Base-by-base conservation (phyloP, 2,113 vertebrate genomes). In the Plectropomus leopardus region DNA sequence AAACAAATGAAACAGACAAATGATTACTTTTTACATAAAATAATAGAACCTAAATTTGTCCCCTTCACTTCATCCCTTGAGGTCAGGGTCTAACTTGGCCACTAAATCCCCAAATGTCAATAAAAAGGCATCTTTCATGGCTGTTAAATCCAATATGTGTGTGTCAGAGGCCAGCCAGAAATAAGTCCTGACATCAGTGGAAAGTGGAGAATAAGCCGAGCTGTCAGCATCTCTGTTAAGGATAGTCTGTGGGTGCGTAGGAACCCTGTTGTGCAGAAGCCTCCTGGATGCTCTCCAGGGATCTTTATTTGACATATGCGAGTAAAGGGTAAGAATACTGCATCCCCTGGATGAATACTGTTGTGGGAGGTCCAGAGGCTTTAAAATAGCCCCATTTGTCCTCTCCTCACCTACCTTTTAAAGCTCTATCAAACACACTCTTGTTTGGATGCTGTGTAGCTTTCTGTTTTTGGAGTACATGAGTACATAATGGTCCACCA, bases 151-250 rank as follows among this genome's bases (percentile, higher is more conserved):
- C 87, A 86, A 86, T 81, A 71, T 88, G 69, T 84, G 72, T 45
- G 81, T 74, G 59, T 80, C 72, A 67, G 65, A 58, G 66, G 36
- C 44, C 61, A 59, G 78, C 68, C 63, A 73, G 65, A 78, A 85
- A 86, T 83, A 64, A 75, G 65, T 73, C 36, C 4, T 82, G 88
- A 88, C 83, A 82, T 79, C 61, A 59, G 75, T 34, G 55, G 72
- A 64, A 82, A 78, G 65, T 24, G 83, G 40, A 53, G 80, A 76
- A 87, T 78, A 86, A 90, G 80, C 74, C 26, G 6, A 80, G 53
- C 80, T 90, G 91, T 88, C 86, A 88, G 82, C 47, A 80, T 84
- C 54, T 81, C 36, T 80, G 76, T 82, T 86, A 58, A 83, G 60
- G 66, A 71, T 53, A 64, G 80, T 82, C 36, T 60, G 82, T 48